Conservation (phyloP, 2,797 vertebrate species). For the Mallotus villosus region DNA sequence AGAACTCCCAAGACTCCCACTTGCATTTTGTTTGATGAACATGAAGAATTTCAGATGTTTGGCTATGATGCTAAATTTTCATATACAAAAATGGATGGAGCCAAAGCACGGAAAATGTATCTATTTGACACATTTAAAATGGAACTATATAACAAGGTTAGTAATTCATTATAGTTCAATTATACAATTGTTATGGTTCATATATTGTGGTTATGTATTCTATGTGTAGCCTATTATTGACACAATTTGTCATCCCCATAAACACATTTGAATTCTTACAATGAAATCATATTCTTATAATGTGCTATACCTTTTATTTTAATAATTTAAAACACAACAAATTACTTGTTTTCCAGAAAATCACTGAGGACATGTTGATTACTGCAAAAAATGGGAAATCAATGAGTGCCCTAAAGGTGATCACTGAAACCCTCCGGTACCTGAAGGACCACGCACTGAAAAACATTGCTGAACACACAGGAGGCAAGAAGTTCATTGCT, state of each 20-base stretch:
- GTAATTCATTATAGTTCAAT: no score
- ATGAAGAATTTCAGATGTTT: slow-evolving; percentile 15
- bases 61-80: slow-evolving; percentile 27
- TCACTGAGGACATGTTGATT: slow-evolving; percentile 19
- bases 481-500: slow-evolving; percentile 9
- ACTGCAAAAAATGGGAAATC: slow-evolving; percentile 42
- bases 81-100: background rate
- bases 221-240: no score
- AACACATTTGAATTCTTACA: no score
- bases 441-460: slow-evolving; percentile 49
- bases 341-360: slow-evolving; percentile 1
- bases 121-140: slow-evolving; percentile 41
- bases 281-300: background rate
- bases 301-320: background rate
- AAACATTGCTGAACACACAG: slow-evolving; percentile 24
- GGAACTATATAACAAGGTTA: slow-evolving; percentile 10
- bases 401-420: slow-evolving; percentile 45
- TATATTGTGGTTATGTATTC: no score
- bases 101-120: background rate
- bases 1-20: slow-evolving; percentile 23
- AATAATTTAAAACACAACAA: background rate
- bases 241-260: background rate
- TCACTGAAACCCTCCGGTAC: slow-evolving; percentile 47
- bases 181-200: no score
- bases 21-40: slow-evolving; percentile 26